These are phyloP conservation scores for Cercopithecus mona DNA, from an alignment of 2,113 vertebrate species.

Conservation along the genomic window DNA sequence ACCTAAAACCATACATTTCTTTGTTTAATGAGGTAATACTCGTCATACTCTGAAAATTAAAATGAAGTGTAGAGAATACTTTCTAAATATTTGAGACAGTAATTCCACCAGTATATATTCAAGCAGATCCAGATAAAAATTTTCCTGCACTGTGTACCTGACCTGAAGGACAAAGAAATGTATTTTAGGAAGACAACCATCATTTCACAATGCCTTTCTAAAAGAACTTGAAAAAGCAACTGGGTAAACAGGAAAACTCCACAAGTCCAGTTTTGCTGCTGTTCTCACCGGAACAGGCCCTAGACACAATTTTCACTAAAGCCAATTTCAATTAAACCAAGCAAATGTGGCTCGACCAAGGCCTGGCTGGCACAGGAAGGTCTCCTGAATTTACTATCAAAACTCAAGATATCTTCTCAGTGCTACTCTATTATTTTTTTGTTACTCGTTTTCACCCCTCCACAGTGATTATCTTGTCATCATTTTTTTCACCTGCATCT, in stretches of 20 bases:
- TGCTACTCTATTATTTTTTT: background rate
- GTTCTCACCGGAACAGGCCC: background rate
- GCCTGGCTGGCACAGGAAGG: background rate
- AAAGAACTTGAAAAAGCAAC: slow-evolving; percentile 26
- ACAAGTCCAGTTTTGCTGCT: background rate
- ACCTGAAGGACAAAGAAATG: background rate
- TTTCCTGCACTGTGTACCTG: background rate
- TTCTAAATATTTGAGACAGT: background rate
- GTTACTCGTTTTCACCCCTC: background rate
- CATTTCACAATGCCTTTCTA: background rate
- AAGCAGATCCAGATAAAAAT: background rate
- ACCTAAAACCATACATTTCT: background rate
- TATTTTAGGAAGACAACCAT: background rate
- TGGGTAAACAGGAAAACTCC: slow-evolving; percentile 22
- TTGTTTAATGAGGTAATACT: background rate
- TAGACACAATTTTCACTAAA: background rate
- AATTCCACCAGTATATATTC: background rate
- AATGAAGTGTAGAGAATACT: background rate
- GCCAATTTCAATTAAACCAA: background rate
- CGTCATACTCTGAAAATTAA: background rate
- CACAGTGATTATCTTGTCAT: background rate
- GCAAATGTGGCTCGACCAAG: background rate
- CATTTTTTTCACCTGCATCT: background rate
- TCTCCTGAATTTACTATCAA: background rate
- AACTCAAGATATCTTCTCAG: background rate